Evolutionary conservation across 2,888 invertebrate genomes (phyloP).

Genomic region (Parasteatoda lunata): DNA sequence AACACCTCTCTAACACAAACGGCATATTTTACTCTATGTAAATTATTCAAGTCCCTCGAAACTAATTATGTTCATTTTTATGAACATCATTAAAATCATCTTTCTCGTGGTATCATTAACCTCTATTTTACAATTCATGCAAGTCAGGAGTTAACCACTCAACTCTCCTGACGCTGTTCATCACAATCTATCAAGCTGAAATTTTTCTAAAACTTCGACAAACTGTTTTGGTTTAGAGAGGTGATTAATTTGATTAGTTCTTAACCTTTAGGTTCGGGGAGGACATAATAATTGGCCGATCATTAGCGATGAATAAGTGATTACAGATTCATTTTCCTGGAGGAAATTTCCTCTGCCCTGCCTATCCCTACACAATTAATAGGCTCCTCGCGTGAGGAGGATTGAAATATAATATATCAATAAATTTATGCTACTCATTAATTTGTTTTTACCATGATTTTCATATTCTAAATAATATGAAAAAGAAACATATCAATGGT

Average conservation of each 20-base stretch:
- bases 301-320: slow-evolving; percentile 46
- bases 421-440: slow-evolving; percentile 4
- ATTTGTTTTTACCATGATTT: too few relatives aligned
- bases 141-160: background rate
- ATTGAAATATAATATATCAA: slow-evolving; percentile 25
- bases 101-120: too few relatives aligned
- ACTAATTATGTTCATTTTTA: too few relatives aligned
- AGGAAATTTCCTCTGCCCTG: background rate
- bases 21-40: too few relatives aligned
- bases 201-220: slow-evolving; percentile 32
- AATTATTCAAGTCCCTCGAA: too few relatives aligned
- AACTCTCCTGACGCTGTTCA: background rate
- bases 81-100: too few relatives aligned
- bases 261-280: slow-evolving; percentile 47
- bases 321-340: slow-evolving; percentile 29
- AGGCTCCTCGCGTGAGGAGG: slow-evolving; percentile 21
- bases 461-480: too few relatives aligned
- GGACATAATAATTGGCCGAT: slow-evolving; percentile 45
- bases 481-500: too few relatives aligned
- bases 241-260: slow-evolving; percentile 58
- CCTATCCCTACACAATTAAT: background rate
- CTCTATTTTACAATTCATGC: too few relatives aligned
- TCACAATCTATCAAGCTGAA: background rate
- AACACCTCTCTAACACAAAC: too few relatives aligned
- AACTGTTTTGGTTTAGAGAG: slow-evolving; percentile 36